A percentile compares a stretch with the other conserved stretches of the same genome.
These are phyloP conservation scores for Harmothoe impar DNA, from an alignment of 2,888 invertebrate species.

Conservation along the genomic window DNA sequence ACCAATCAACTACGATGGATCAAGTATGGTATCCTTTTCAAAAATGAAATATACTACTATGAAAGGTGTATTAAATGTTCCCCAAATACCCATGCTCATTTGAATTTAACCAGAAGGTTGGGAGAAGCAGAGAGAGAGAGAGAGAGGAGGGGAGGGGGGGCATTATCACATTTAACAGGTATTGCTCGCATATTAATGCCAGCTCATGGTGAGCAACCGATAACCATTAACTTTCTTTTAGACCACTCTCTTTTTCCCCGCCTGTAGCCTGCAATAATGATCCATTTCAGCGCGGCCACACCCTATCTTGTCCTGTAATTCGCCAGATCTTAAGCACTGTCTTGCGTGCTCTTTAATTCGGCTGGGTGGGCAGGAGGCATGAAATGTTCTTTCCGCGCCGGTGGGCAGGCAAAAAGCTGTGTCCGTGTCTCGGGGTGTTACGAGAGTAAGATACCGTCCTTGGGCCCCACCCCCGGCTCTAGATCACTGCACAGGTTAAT, in stretches of 20 bases:
- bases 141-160: no score
- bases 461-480: background rate
- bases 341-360: conserved; percentile 56
- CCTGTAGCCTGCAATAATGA: background rate
- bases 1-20: conserved; percentile 67
- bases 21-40: conserved; percentile 70
- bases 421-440: conserved; percentile 44
- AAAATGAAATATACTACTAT: background rate
- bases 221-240: conserved; percentile 15
- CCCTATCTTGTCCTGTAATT: conserved; percentile 55
- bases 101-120: no score
- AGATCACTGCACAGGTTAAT: conserved; percentile 66
- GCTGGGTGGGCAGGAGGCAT: conserved; percentile 30
- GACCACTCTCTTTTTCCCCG: no score
- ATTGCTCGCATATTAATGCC: no score
- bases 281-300: background rate
- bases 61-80: background rate
- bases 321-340: conserved; percentile 33
- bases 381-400: conserved; percentile 58
- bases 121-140: no score
- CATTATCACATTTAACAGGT: no score
- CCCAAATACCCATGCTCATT: no score
- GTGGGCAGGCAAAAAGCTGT: conserved; percentile 40
- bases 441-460: conserved; percentile 54
- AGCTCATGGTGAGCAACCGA: no score